Evolutionary conservation across 2,888 invertebrate genomes (phyloP).

Genomic region (Adela reaumurella): DNA sequence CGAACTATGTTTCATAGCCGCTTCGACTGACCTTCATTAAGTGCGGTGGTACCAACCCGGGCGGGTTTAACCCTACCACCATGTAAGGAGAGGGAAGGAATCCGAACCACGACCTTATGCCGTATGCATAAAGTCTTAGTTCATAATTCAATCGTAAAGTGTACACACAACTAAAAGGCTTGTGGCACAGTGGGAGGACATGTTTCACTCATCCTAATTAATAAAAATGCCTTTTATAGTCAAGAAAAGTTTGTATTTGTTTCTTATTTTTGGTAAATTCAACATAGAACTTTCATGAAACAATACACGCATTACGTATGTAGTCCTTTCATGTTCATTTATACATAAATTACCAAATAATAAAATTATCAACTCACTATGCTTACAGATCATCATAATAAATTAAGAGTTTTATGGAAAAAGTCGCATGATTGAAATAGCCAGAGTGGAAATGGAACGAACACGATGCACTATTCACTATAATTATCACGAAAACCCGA

Average conservation of each 20-base stretch:
- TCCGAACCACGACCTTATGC: too few species aligned
- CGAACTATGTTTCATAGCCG: too few species aligned
- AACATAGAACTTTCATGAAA: constrained; percentile 41
- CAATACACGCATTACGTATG: constrained; percentile 27
- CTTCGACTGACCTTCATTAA: too few species aligned
- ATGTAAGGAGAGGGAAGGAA: too few species aligned
- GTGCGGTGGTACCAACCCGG: too few species aligned
- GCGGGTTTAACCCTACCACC: too few species aligned
- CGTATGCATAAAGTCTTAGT: too few species aligned
- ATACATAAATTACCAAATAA: constrained; percentile 27
- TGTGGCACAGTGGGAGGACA: too few species aligned
- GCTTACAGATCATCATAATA: constrained; percentile 50
- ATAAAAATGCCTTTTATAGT: not conserved
- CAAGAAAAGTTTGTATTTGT: constrained; percentile 22
- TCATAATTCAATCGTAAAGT: too few species aligned
- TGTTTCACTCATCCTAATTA: too few species aligned
- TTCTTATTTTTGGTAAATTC: constrained; percentile 53
- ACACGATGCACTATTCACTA: constrained; percentile 46
- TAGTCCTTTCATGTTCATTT: constrained; percentile 29
- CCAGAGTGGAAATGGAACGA: constrained; percentile 9
- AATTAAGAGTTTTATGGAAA: constrained; percentile 45
- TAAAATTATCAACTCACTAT: constrained; percentile 24
- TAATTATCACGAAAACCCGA: constrained; percentile 50
- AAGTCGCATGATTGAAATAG: not conserved
- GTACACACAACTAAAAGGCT: too few species aligned